A percentile compares a stretch with the other conserved stretches of the same genome.
phyloP scores from a whole-genome alignment of 1,140 invertebrate species.

The Sweltsa coloradensis region DNA sequence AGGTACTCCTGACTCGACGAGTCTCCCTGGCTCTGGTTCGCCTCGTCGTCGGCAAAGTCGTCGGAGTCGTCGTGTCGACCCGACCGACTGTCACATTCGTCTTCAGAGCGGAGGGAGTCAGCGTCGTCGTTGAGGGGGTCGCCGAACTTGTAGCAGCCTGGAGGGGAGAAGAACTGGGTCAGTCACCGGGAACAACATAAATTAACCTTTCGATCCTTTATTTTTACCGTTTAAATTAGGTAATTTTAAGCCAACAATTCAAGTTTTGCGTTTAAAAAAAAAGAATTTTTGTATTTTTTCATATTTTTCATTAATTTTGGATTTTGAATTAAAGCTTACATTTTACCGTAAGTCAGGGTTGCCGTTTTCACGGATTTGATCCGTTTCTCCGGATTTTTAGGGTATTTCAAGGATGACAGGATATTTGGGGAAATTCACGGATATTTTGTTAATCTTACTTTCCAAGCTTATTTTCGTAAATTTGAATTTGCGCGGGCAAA shows the following conservation, averaged over 20 bases:
- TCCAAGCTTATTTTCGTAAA: too few relatives aligned
- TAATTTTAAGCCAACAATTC: too few relatives aligned
- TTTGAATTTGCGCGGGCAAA: too few relatives aligned
- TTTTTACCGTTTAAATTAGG: neutral
- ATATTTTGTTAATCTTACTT: too few relatives aligned
- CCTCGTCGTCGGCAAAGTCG: slow-evolving; percentile 54
- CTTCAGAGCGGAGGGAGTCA: slow-evolving; percentile 48
- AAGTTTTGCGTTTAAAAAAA: neutral
- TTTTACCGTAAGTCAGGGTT: too few relatives aligned
- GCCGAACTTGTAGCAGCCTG: slow-evolving; percentile 48
- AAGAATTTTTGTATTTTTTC: slow-evolving; percentile 7
- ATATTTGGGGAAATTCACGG: too few relatives aligned
- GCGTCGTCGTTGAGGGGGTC: slow-evolving; percentile 52
- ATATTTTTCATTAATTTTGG: slow-evolving; percentile 5
- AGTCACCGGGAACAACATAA: too few relatives aligned
- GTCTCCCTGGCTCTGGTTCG: slow-evolving; percentile 42
- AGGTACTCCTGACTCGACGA: slow-evolving; percentile 43
- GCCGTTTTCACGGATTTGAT: too few relatives aligned
- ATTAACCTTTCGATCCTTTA: slow-evolving; percentile 6
- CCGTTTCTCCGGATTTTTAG: too few relatives aligned
- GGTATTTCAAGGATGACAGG: too few relatives aligned
- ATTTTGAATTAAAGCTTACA: too few relatives aligned
- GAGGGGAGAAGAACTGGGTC: neutral
- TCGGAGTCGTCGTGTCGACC: slow-evolving; percentile 43
- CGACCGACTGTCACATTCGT: slow-evolving; percentile 34